Conservation (phyloP, 64 coral and sea anemone species). For the Catalaphyllia jardinei region DNA sequence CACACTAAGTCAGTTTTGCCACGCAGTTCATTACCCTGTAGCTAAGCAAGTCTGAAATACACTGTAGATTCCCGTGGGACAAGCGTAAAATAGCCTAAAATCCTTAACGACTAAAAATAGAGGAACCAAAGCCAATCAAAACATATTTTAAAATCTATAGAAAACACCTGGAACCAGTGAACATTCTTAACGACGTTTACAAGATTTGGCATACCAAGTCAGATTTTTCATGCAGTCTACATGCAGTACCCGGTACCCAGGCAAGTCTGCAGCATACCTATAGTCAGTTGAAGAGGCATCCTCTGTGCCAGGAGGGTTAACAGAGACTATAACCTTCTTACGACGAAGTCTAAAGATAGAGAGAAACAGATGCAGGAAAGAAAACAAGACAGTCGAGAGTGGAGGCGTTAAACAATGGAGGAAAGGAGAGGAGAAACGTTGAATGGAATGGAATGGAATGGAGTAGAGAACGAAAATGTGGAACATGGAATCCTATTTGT, state of each 20-base stretch:
- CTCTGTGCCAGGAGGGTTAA: neutral
- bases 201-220: no score
- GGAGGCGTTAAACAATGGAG: neutral
- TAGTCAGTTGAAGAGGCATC: conserved; percentile 18
- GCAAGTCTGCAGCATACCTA: neutral
- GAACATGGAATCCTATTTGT: neutral
- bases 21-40: no score
- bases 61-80: no score
- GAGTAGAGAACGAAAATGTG: neutral
- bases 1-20: no score
- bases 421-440: neutral
- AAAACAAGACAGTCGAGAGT: neutral
- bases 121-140: no score
- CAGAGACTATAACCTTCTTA: neutral
- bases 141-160: no score
- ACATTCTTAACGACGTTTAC: no score
- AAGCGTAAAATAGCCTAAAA: no score
- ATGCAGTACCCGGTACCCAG: neutral
- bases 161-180: no score
- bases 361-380: neutral
- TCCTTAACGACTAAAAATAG: no score
- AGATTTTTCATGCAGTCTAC: neutral
- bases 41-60: no score
- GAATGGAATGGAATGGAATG: neutral
- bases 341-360: conserved; percentile 16